These are phyloP conservation scores for Aplochiton taeniatus DNA, from an alignment of 2,797 vertebrate genomes.

Conservation along the genomic window DNA sequence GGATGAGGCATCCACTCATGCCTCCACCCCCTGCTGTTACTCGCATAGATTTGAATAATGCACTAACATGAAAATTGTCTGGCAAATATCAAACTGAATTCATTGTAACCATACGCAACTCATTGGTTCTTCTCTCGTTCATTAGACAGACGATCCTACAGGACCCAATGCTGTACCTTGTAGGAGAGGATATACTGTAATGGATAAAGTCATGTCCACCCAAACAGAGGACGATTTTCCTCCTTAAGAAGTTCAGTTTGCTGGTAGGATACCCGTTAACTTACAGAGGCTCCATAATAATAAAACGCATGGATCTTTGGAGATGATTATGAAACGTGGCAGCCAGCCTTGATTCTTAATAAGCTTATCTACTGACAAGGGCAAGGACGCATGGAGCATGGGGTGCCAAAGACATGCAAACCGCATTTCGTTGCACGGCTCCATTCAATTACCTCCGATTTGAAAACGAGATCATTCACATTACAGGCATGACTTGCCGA, in stretches of 20 bases:
- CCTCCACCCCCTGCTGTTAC: constrained; percentile 20
- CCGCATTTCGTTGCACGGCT: background rate
- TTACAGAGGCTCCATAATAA: background rate
- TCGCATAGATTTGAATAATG: constrained; percentile 42
- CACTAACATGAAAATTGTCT: constrained; percentile 14
- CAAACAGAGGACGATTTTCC: too few species aligned
- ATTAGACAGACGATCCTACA: constrained; percentile 1
- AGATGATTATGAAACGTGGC: constrained; percentile 3
- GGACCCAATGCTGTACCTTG: too few species aligned
- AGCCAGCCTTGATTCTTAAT: constrained; percentile 5
- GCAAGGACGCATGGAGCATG: background rate
- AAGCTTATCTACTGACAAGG: background rate
- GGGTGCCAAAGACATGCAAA: background rate
- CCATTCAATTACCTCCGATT: constrained; percentile 2
- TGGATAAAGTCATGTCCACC: too few species aligned
- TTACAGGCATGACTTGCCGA: constrained; percentile 10
- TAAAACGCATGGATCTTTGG: background rate
- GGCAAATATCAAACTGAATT: background rate
- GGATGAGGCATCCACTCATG: constrained; percentile 24
- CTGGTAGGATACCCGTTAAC: background rate
- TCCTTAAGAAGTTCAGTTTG: background rate
- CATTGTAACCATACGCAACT: constrained; percentile 7
- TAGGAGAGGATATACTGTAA: too few species aligned
- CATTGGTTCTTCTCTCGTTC: background rate
- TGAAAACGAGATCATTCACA: constrained; percentile 1